A percentile compares a stretch with the other conserved stretches of the same genome.
Conservation (phyloP, 2,888 invertebrate species). For the Tetragonula carbonaria region DNA sequence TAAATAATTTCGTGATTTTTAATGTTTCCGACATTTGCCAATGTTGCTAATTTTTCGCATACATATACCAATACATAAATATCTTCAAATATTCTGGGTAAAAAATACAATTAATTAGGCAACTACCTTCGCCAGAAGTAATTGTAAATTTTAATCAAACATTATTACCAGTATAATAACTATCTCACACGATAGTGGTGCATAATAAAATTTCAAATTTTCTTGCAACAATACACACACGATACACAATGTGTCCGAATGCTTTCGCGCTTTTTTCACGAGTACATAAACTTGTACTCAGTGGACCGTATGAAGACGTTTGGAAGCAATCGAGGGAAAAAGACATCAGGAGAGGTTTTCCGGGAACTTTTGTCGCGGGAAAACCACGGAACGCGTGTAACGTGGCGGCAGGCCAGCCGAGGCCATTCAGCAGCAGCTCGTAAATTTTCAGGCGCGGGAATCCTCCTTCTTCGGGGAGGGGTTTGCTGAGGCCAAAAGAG, state of each 20-base stretch:
- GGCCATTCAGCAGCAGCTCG: constrained; percentile 74
- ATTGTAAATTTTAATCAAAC: neutral
- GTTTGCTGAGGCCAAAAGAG: constrained; percentile 70
- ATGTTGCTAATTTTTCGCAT: no score
- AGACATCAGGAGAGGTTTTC: constrained; percentile 61
- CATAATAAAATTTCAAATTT: neutral
- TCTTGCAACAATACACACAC: no score
- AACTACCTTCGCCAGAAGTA: neutral
- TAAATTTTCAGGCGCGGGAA: constrained; percentile 79
- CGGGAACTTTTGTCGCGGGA: constrained; percentile 65
- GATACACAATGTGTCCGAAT: neutral
- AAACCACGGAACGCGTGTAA: constrained; percentile 70
- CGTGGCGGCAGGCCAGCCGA: constrained; percentile 48
- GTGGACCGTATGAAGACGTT: constrained; percentile 30
- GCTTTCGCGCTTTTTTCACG: neutral
- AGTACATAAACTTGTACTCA: neutral
- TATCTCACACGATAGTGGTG: neutral
- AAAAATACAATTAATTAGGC: no score
- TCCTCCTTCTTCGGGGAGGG: constrained; percentile 77
- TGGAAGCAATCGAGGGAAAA: constrained; percentile 19
- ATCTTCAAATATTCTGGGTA: neutral
- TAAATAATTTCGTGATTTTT: no score
- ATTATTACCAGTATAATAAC: no score
- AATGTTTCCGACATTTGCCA: no score
- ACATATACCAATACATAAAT: neutral